phyloP scores from a whole-genome alignment of 1,140 invertebrate species.

The Kradibia gibbosae region DNA sequence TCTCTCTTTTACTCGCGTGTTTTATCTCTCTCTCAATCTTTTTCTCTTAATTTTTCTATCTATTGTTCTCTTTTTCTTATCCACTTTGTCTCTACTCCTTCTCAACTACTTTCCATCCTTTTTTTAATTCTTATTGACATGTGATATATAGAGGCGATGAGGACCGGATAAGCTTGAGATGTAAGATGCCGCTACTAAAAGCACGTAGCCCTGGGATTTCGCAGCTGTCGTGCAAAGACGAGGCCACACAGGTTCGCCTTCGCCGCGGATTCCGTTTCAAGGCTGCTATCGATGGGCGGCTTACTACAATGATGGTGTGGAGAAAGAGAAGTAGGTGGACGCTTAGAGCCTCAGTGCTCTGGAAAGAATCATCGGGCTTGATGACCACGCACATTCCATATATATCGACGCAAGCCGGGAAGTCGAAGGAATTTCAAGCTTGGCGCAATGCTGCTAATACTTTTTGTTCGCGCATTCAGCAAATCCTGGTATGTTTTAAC shows the following conservation, averaged over 20 bases:
- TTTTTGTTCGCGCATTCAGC: not conserved
- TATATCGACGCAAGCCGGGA: constrained; percentile 35
- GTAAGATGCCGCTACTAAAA: not conserved
- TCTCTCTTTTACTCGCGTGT: no score
- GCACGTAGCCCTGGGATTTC: constrained; percentile 56
- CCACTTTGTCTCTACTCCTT: no score
- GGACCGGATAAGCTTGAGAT: no score
- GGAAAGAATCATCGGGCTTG: constrained; percentile 27
- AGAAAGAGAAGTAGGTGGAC: not conserved
- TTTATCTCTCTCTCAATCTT: no score
- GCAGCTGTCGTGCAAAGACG: constrained; percentile 57
- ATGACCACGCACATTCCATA: constrained; percentile 63
- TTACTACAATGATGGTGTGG: constrained; percentile 28
- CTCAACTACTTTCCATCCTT: no score
- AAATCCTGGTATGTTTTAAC: no score
- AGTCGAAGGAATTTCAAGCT: constrained; percentile 9
- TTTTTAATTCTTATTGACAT: no score
- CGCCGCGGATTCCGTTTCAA: constrained; percentile 54
- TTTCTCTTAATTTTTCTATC: no score
- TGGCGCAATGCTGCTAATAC: not conserved
- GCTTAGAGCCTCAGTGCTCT: no score
- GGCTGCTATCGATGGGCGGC: constrained; percentile 47
- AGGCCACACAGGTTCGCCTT: not conserved
- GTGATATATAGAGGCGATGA: no score
- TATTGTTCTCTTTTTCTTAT: no score